A percentile compares a stretch with the other conserved stretches of the same genome.
Conservation (phyloP, 2,888 invertebrate species). For the Podabrus alpinus region DNA sequence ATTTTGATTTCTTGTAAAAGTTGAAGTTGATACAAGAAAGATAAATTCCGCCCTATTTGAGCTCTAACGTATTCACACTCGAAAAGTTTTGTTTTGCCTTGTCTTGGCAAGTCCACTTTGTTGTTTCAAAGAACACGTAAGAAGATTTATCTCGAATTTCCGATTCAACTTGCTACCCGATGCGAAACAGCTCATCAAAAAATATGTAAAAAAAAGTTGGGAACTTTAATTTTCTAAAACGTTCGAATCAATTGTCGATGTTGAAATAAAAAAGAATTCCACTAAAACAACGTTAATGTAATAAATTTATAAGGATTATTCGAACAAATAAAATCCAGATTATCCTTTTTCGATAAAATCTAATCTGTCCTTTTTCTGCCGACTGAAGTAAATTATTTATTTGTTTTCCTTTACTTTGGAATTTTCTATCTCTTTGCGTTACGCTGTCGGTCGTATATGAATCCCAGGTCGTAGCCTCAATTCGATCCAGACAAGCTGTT, state of each 20-base stretch:
- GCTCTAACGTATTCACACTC: conserved; percentile 36
- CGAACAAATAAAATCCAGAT: conserved; percentile 4
- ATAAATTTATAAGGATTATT: conserved; percentile 3
- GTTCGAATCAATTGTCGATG: conserved; percentile 4
- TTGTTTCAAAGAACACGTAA: conserved; percentile 38
- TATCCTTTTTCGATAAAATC: not conserved
- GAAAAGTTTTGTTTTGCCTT: conserved; percentile 34
- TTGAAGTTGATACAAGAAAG: conserved; percentile 31
- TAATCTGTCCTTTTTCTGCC: not conserved
- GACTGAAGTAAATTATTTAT: conserved; percentile 13
- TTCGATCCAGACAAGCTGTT: conserved; percentile 46
- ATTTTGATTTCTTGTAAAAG: conserved; percentile 30
- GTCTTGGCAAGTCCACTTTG: conserved; percentile 38
- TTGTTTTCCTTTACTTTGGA: conserved; percentile 8
- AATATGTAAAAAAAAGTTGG: not conserved
- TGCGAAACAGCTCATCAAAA: not conserved
- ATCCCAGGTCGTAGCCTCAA: conserved; percentile 37
- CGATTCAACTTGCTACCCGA: conserved; percentile 23
- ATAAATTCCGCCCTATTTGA: conserved; percentile 32
- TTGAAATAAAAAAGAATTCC: not conserved
- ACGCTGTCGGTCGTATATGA: conserved; percentile 3
- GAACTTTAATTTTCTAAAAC: not conserved
- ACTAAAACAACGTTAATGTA: conserved; percentile 1
- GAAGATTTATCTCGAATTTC: conserved; percentile 39
- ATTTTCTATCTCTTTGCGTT: conserved; percentile 8